phyloP scores from a whole-genome alignment of 1,140 invertebrate genomes.

The Cydia pomonella region DNA sequence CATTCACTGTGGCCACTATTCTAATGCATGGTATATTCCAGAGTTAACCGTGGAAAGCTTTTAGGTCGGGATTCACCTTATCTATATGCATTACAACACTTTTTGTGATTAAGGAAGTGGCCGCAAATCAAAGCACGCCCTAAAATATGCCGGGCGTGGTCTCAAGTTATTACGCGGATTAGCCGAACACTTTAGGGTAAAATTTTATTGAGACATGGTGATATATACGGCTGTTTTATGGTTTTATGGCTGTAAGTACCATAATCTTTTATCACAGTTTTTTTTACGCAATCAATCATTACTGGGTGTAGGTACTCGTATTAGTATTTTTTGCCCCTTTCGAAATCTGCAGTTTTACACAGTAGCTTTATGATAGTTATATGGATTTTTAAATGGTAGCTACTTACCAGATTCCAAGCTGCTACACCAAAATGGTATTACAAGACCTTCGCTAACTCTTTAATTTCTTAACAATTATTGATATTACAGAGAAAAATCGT shows the following conservation, averaged over 20 bases:
- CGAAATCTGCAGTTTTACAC: no score
- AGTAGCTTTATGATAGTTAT: no score
- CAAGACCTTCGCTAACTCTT: no score
- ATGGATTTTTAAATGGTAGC: no score
- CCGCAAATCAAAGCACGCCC: slow-evolving; percentile 58
- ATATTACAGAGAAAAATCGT: no score
- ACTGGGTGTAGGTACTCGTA: no score
- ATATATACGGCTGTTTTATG: slow-evolving; percentile 22
- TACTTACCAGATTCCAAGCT: background rate
- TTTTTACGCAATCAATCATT: background rate
- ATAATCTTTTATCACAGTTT: slow-evolving; percentile 16
- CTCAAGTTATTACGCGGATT: slow-evolving; percentile 25
- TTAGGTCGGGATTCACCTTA: slow-evolving; percentile 32
- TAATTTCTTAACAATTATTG: no score
- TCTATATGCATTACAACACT: slow-evolving; percentile 47
- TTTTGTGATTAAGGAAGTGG: slow-evolving; percentile 62
- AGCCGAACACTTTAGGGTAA: slow-evolving; percentile 6
- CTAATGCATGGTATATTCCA: background rate
- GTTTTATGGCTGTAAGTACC: background rate
- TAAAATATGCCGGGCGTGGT: slow-evolving; percentile 51
- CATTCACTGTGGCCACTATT: background rate
- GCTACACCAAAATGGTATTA: no score
- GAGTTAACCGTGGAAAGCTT: slow-evolving; percentile 22
- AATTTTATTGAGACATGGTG: slow-evolving; percentile 26
- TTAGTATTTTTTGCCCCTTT: no score